Evolutionary conservation across 2,113 vertebrate species (phyloP), one percentile per base, ranked within the genome.

Genomic region (Lepus americanus): DNA sequence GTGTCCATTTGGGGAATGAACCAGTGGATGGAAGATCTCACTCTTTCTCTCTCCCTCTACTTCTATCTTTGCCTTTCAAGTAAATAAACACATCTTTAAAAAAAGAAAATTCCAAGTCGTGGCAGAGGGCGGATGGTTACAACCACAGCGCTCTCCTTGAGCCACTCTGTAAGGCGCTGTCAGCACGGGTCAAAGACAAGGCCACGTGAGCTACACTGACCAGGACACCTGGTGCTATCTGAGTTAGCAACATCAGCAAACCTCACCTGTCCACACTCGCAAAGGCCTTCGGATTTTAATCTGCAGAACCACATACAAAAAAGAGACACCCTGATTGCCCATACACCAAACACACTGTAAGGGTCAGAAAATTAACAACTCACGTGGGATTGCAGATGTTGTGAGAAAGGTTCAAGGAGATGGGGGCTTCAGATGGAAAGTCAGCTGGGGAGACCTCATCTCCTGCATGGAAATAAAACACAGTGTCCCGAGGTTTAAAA

Each of bases 311-410:
- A 80, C 25, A 25, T 22, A 7, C 16, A 13, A 31, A 29, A 66
- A 92, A n/a, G n/a, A 53, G 73, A 33, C 6, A 36, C 16, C 6
- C 4, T 7, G 13, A 29, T 2, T 16, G 49, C 17, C 4, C 17
- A 13, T n/a, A 20, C 14, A 3, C 3, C 25, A 44, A 61, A 64
- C 20, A 19, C 2, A 31, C 3, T 0, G 3, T n/a, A 25, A 61
- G 23, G 53, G 22, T 4, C 0, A 23, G 55, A 61, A 55, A 9
- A n/a, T 8, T 3, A 89, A 84, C 92, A 61, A 94, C 98, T 98
- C 98, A 99, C 98, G 94, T 98, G 97, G 98, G 98, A 93, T 96
- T 98, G 97, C 98, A 98, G 98, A 98, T 98, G 96, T 97, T 98
- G 95, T 97, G 98, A 89, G 98, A 98, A 55, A 98, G 97, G 94